Base-by-base conservation (phyloP, 2,113 vertebrate species). In the Myotis yumanensis region DNA sequence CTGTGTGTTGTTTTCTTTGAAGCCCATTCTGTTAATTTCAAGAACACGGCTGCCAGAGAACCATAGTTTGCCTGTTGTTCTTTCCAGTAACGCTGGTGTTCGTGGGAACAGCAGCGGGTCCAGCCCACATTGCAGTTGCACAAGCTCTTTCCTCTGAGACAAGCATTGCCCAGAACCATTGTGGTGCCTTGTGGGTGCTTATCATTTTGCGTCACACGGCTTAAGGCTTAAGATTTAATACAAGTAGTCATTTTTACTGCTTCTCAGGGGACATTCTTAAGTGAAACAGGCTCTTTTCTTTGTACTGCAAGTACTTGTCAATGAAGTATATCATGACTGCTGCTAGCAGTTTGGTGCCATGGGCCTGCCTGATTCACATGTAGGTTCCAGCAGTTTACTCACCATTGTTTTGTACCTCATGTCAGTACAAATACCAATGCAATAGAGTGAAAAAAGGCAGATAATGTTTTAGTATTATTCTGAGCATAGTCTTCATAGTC, bases 151-250 rank as follows among this genome's bases (percentile, higher is more conserved):
- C 59, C 25, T 85, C n/a, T 32, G 28, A 71, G 75, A 37, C 22
- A 14, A 0, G 32, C 16, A 1, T 4, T 7, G 14, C 25, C 5
- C 37, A 32, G 80, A 12, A 3, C 37, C 43, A 3, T 5, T 0
- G 17, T 0, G 5, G 43, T 11, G 18, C 86, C 52, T 18, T 8
- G 0, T 35, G 37, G 43, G 23, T 14, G 9, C 20, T 37, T 32
- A 62, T 40, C 54, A 28, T 51, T 22, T 46, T 4, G 9, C 68
- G 48, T 72, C 52, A 43, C 35, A 40, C 6, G 16, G 14, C 40
- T 64, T 32, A 52, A 17, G 51, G 37, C 68, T 92, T 37, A 85
- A 57, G 14, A 46, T 35, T 68, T 32, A 66, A 68, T 37, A 17
- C 66, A 54, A 68, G 62, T 9, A 52, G 40, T 43, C 7, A 16